Percentiles rank a stretch among this genome's conserved stretches.
Conservation (phyloP, 2,888 invertebrate genomes). For the Scelioninae gen. 2 region DNA sequence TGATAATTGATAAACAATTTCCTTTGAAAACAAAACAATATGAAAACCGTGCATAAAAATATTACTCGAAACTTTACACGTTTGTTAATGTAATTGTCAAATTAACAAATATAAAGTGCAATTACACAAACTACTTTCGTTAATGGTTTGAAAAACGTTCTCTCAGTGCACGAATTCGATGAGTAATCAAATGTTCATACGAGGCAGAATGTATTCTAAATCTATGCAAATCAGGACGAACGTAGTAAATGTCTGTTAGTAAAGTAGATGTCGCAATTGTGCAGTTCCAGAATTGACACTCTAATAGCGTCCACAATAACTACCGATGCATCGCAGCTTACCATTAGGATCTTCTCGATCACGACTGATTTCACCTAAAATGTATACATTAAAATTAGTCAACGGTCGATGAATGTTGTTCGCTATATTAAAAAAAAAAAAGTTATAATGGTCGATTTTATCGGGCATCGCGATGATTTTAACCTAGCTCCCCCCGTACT, state of each 20-base stretch:
- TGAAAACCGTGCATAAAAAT: too few species aligned
- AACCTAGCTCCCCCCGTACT: constrained; percentile 65
- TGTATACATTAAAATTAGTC: constrained; percentile 64
- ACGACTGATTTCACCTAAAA: constrained; percentile 76
- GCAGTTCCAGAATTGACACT: constrained; percentile 42
- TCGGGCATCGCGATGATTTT: constrained; percentile 64
- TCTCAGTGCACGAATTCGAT: too few species aligned
- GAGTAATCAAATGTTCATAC: constrained; percentile 42
- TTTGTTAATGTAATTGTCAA: too few species aligned
- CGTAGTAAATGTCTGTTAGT: constrained; percentile 34
- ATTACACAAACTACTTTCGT: too few species aligned
- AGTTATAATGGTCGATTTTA: constrained; percentile 60
- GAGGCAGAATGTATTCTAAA: constrained; percentile 28
- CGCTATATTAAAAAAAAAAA: constrained; percentile 57
- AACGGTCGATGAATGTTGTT: constrained; percentile 42
- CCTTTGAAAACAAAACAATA: too few species aligned
- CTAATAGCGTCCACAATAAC: constrained; percentile 45
- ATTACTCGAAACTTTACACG: too few species aligned
- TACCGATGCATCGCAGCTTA: constrained; percentile 64
- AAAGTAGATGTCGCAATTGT: constrained; percentile 34
- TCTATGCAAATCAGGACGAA: constrained; percentile 16
- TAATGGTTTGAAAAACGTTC: too few species aligned
- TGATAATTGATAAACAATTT: too few species aligned
- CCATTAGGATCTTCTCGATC: constrained; percentile 76
- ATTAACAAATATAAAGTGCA: too few species aligned